Evolutionary conservation across 1,140 invertebrate genomes (phyloP).

Genomic region (Drosophila tani): DNA sequence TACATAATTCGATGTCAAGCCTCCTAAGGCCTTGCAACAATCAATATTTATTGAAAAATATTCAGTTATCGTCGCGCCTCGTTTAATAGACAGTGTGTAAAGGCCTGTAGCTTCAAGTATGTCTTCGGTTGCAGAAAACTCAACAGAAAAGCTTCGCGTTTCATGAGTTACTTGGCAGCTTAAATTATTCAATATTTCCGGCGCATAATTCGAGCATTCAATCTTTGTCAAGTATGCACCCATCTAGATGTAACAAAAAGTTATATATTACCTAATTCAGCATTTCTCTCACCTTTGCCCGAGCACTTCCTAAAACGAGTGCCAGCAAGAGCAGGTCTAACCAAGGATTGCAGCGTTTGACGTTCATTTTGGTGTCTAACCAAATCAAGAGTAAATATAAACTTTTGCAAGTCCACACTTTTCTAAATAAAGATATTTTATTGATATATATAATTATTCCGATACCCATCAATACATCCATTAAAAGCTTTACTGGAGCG

Average conservation of each 20-base stretch:
- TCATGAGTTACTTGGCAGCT: background rate
- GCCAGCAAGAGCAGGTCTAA: background rate
- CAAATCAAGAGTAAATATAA: background rate
- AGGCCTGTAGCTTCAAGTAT: background rate
- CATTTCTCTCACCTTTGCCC: background rate
- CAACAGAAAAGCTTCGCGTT: background rate
- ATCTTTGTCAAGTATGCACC: background rate
- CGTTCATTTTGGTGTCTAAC: background rate
- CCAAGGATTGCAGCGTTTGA: background rate
- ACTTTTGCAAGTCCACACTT: background rate
- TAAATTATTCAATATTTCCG: background rate
- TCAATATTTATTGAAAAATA: conserved; percentile 12
- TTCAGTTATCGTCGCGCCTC: background rate
- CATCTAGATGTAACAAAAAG: background rate
- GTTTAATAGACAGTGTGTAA: conserved; percentile 12
- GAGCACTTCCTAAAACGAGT: background rate
- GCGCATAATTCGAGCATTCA: background rate
- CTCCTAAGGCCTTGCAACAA: conserved; percentile 16
- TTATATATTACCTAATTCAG: background rate
- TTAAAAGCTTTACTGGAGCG: too few species aligned
- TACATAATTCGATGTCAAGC: conserved; percentile 4
- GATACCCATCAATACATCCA: too few species aligned
- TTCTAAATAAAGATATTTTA: background rate
- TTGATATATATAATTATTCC: background rate
- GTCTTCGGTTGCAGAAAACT: conserved; percentile 1